A percentile compares a stretch with the other conserved stretches of the same genome.
Conservation (phyloP, 2,888 invertebrate genomes). For the Lysandra coridon region DNA sequence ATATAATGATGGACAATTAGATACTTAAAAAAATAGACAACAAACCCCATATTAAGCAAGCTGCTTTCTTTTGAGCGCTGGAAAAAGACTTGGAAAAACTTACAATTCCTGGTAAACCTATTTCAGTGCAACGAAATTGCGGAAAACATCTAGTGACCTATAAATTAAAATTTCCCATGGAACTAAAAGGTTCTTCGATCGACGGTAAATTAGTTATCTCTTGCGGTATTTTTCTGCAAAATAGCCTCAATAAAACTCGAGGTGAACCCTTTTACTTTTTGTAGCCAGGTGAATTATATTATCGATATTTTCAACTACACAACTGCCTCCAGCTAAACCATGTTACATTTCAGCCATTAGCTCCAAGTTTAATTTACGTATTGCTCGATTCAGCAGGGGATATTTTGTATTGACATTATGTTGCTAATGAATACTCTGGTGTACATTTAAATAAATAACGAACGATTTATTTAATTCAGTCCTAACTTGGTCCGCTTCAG, state of each 20-base stretch:
- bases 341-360: neutral
- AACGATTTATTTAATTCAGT: constrained; percentile 8
- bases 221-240: constrained; percentile 10
- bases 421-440: constrained; percentile 21
- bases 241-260: neutral
- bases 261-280: neutral
- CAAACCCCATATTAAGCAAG: neutral
- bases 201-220: neutral
- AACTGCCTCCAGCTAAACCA: neutral
- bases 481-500: neutral
- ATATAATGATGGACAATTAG: too few species aligned
- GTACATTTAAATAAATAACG: constrained; percentile 14
- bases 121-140: neutral
- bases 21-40: neutral
- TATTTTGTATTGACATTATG: constrained; percentile 18
- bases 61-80: neutral
- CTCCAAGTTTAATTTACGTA: constrained; percentile 29
- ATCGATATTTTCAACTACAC: constrained; percentile 8
- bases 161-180: neutral
- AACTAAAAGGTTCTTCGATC: constrained; percentile 6
- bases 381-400: constrained; percentile 11
- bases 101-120: neutral
- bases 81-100: neutral
- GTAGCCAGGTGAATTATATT: neutral
- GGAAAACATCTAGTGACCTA: neutral